phyloP scores from a whole-genome alignment of 2,888 invertebrate genomes.

The Ctena decussata region DNA sequence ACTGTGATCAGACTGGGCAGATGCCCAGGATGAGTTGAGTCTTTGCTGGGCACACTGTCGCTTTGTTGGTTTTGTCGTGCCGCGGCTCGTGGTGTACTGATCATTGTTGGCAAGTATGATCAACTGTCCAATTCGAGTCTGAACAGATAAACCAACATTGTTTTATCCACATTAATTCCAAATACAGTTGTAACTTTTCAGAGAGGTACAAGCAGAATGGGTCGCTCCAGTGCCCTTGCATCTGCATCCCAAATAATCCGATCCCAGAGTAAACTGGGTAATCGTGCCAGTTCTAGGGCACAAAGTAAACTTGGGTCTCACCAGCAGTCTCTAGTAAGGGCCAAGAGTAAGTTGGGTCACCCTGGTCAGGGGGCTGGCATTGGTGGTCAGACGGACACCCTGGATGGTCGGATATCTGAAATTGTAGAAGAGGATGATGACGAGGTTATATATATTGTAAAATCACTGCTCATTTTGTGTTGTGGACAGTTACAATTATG shows the following conservation, averaged over 20 bases:
- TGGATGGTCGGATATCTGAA: not conserved
- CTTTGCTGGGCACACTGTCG: too few species aligned
- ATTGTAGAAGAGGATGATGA: conserved; percentile 1
- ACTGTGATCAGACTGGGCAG: too few species aligned
- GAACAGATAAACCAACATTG: too few species aligned
- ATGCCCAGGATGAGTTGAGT: too few species aligned
- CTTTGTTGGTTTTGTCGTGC: too few species aligned
- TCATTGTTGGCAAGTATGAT: too few species aligned
- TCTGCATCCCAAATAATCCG: not conserved
- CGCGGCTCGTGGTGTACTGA: too few species aligned
- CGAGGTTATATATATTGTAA: not conserved
- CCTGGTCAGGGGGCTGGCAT: not conserved
- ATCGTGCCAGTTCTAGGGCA: conserved; percentile 10
- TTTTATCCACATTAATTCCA: too few species aligned
- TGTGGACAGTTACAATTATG: too few species aligned
- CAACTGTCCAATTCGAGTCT: too few species aligned
- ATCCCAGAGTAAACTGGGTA: conserved; percentile 27
- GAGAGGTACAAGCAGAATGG: conserved; percentile 21
- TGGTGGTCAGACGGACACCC: not conserved
- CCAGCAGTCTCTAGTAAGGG: not conserved
- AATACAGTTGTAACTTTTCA: conserved; percentile 10
- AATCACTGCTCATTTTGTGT: too few species aligned
- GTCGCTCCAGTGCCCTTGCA: not conserved
- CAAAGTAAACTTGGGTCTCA: conserved; percentile 44
- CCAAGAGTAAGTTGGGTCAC: not conserved